These are phyloP conservation scores for Watsonalla binaria DNA, from an alignment of 2,888 invertebrate genomes.

Conservation along the genomic window DNA sequence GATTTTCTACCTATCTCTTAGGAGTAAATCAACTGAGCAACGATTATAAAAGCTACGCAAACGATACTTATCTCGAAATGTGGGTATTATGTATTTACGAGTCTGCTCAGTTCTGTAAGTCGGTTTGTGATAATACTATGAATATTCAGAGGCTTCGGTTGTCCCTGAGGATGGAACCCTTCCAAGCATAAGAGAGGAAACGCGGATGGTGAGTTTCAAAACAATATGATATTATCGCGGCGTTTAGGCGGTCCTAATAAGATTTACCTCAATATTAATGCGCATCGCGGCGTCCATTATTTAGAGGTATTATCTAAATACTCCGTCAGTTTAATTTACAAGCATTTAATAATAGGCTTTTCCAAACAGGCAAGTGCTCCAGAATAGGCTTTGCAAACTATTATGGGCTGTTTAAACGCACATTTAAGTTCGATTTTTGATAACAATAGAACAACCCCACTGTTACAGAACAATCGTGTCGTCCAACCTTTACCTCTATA, in stretches of 20 bases:
- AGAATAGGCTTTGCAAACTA: constrained; percentile 38
- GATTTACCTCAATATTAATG: constrained; percentile 77
- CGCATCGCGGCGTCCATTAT: constrained; percentile 74
- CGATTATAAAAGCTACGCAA: constrained; percentile 31
- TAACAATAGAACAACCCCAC: constrained; percentile 62
- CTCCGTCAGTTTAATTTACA: constrained; percentile 46
- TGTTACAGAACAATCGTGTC: constrained; percentile 69
- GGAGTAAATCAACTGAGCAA: constrained; percentile 19
- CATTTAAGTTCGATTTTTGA: constrained; percentile 34
- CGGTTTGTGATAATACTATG: constrained; percentile 72
- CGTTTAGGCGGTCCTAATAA: constrained; percentile 76
- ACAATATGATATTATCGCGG: constrained; percentile 77
- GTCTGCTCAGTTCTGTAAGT: constrained; percentile 64
- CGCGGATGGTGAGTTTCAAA: constrained; percentile 72
- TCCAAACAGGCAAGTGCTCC: constrained; percentile 18
- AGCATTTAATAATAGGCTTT: constrained; percentile 33
- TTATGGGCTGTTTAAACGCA: constrained; percentile 21
- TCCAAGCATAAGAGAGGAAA: constrained; percentile 72
- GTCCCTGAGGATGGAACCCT: constrained; percentile 71
- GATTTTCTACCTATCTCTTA: constrained; percentile 12
- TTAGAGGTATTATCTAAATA: constrained; percentile 68
- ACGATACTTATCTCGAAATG: constrained; percentile 47
- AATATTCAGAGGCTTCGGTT: constrained; percentile 67
- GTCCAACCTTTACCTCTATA: constrained; percentile 69
- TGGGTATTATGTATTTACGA: constrained; percentile 61